Base-by-base conservation (phyloP, 1,140 invertebrate genomes). In the Trachymyrmex septentrionalis region DNA sequence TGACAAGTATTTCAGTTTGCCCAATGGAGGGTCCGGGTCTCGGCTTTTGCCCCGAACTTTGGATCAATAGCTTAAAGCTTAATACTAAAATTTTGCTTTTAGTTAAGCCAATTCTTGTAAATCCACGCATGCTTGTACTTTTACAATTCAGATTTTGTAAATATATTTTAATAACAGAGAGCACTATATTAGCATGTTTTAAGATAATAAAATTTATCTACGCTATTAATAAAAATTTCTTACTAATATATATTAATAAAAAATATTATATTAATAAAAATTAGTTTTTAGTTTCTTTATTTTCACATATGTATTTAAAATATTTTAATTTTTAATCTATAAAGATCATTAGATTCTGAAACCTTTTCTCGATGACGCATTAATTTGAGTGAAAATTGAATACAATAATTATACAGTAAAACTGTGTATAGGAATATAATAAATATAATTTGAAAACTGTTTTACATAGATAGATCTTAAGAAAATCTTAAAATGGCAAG, bases 1-100 rank as follows among this genome's bases (percentile, higher is more conserved):
- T 75, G 76, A 82, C 64, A 87, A 92, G 87, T 87, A 84, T 87
- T 75, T 85, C 82, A 86, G 84, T 86, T 90, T 86, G 82, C 61
- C 61, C 76, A 55, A 69, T 82, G 61, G 72, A 88, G 73, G 85
- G 85, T 85, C 63, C 71, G 66, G 82, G 87, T 86, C 75, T 86
- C 84, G 73, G 72, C 67, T 84, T 86, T 77, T 73, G 63, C 80
- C 80, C 80, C 80, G 86, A 87, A 85, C 59, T 87, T 87, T 71
- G 16, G 69, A 84, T 87, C 86, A 81, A 86, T 87, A 73, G 71
- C 71, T 81, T 67, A 66, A 85, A 73, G 72, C 80, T 61, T 38
- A 59, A 75, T 21, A 57, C 55, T 73, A 73, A 84, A 84, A 84
- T 84, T 84, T 50, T 34, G 80, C 38, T 50, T 61, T 16, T 3